Percentiles rank a stretch among this genome's conserved stretches.
These are phyloP conservation scores for Leuciscus idus DNA, from an alignment of 2,113 vertebrate species.

Conservation along the genomic window DNA sequence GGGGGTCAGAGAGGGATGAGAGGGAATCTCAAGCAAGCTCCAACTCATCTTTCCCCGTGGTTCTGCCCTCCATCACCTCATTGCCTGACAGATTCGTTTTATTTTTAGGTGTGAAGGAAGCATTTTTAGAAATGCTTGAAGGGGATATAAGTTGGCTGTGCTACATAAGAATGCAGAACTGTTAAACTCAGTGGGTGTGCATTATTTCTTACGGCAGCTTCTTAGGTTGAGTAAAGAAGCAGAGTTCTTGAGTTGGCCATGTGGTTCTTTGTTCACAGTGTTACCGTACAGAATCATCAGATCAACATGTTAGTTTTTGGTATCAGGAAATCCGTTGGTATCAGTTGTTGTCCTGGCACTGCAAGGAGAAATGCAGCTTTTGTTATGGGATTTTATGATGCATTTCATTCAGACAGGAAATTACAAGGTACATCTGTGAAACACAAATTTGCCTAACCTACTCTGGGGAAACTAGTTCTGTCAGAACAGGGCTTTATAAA, in stretches of 20 bases:
- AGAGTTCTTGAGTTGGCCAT: not conserved
- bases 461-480: not conserved
- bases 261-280: not conserved
- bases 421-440: not conserved
- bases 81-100: not conserved
- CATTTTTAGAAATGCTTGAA: conserved; percentile 14
- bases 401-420: not conserved
- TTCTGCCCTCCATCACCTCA: conserved; percentile 19
- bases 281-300: not conserved
- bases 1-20: conserved; percentile 23
- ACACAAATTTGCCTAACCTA: not conserved
- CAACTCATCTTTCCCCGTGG: conserved; percentile 23
- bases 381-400: not conserved
- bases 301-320: not conserved
- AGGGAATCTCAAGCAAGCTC: not conserved
- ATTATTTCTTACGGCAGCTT: not conserved
- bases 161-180: not conserved
- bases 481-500: not conserved
- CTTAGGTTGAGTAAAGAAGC: not conserved
- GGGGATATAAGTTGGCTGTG: conserved; percentile 1
- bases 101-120: conserved; percentile 7
- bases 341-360: not conserved
- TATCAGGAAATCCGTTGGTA: not conserved
- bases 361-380: not conserved
- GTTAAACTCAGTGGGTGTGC: not conserved